Base-by-base conservation (phyloP, 37 sponge, comb jelly and placozoan genomes). In the Chondrilla cf. caribensis region DNA sequence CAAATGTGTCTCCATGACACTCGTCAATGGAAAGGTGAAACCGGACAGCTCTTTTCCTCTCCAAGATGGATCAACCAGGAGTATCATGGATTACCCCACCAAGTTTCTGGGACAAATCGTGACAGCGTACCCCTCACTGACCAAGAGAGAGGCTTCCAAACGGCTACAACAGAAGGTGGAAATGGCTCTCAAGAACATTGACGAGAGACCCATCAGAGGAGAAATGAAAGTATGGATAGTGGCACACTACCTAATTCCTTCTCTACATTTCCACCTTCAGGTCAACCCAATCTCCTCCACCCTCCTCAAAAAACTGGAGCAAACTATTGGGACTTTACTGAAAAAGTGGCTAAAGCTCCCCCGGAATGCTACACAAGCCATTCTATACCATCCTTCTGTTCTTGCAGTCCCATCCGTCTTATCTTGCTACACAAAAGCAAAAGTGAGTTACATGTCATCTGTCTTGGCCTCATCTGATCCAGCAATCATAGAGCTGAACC, bases 91-190 rank as follows among this genome's bases (percentile, higher is more conserved):
- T 59, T 7, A 59, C 60, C 60, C 60, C 60, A 59, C 60, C 57
- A 59, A 59, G 25, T 59, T 59, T 6, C 60, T 59, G 9, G 60
- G 60, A n/a, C 8, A 59, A 59, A 25, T 8, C 26, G 60, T 59
- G 25, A 59, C 60, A 59, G 60, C 9, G 6, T 59, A 6, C 8
- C 60, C 60, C 60, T 59, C 9, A 6, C 60, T 8, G 60, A 59
- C 60, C 60, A 59, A 59, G 60, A 6, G 57, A 6, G 60, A 59
- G 60, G 60, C 60, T 26, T 59, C 60, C 60, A 59, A 59, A 59
- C 3, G 60, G 22, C 60, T 6, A 2, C 60, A 59, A 6, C 60
- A 59, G 7, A 59, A 59, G 9, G 60, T 59, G 60, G 60, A 59
- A 59, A 8, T 26, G 4, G 7, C 60, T 26, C 60, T 59, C 6